Percentiles rank a stretch among this genome's conserved stretches.
phyloP scores from a whole-genome alignment of 53 echinoderm and acorn worm species.

The Glandiceps talaboti region DNA sequence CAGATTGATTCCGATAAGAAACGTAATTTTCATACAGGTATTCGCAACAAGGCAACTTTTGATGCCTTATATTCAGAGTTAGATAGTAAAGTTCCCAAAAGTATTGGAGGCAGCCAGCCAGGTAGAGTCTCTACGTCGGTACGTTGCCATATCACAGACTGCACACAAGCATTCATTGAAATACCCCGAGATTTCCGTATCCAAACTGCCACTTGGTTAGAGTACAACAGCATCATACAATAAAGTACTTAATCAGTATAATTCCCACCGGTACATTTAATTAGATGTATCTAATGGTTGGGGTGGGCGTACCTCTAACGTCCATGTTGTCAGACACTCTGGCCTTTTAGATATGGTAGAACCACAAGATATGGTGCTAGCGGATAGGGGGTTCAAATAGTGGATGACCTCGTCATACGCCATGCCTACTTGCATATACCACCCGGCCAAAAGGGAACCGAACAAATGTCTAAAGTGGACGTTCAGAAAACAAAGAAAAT shows the following conservation, averaged over 20 bases:
- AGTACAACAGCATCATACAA: conserved; percentile 13
- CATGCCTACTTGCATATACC: conserved; percentile 33
- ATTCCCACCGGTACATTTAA: conserved; percentile 37
- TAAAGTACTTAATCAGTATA: conserved; percentile 38
- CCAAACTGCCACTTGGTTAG: conserved; percentile 6
- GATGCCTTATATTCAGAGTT: not conserved
- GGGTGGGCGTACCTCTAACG: conserved; percentile 55
- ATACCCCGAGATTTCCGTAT: not conserved
- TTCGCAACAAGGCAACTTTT: not conserved
- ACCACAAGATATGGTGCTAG: conserved; percentile 34
- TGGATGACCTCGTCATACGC: conserved; percentile 35
- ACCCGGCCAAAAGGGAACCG: conserved; percentile 26
- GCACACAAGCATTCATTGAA: conserved; percentile 28
- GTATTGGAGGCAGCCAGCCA: not conserved
- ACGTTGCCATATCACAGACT: conserved; percentile 41
- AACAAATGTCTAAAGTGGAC: conserved; percentile 23
- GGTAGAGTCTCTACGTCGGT: not conserved
- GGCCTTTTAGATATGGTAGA: conserved; percentile 39
- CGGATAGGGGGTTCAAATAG: conserved; percentile 37
- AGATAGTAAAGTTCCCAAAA: not conserved
- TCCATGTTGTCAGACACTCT: conserved; percentile 23
- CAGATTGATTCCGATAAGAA: not conserved
- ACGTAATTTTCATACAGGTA: not conserved
- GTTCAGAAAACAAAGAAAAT: conserved; percentile 42
- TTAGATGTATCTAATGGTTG: conserved; percentile 51